These are phyloP conservation scores for Caenorhabditis briggsae DNA, from an alignment of 1,140 invertebrate species.

Conservation along the genomic window DNA sequence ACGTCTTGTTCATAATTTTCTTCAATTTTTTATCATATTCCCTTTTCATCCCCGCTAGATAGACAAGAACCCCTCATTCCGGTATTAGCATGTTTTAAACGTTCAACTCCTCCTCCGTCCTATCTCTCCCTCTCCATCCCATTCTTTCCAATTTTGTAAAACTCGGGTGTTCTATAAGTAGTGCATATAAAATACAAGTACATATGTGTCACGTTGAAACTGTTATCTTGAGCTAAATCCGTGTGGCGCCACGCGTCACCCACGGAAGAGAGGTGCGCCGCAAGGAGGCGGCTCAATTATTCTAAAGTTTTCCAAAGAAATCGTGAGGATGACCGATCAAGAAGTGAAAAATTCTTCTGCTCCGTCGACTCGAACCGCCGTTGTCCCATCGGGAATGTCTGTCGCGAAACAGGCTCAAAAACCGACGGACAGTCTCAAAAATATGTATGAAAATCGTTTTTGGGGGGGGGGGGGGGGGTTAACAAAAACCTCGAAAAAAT, in stretches of 20 bases:
- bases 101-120: too few relatives aligned
- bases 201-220: too few relatives aligned
- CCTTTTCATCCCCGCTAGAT: neutral
- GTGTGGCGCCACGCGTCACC: too few relatives aligned
- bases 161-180: constrained; percentile 21
- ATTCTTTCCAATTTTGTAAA: too few relatives aligned
- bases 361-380: neutral
- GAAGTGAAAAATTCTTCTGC: neutral
- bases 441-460: neutral
- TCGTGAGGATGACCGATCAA: neutral
- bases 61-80: neutral
- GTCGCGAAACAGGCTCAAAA: neutral
- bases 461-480: too few relatives aligned
- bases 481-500: too few relatives aligned
- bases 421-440: neutral
- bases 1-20: too few relatives aligned
- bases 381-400: neutral
- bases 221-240: too few relatives aligned
- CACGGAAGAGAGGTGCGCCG: too few relatives aligned
- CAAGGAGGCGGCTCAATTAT: too few relatives aligned
- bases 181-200: neutral
- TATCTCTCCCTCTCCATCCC: too few relatives aligned
- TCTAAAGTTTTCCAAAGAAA: neutral
- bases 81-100: neutral
- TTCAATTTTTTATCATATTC: neutral